Base-by-base conservation (phyloP, 2,888 invertebrate genomes). In the Aradus depressus region DNA sequence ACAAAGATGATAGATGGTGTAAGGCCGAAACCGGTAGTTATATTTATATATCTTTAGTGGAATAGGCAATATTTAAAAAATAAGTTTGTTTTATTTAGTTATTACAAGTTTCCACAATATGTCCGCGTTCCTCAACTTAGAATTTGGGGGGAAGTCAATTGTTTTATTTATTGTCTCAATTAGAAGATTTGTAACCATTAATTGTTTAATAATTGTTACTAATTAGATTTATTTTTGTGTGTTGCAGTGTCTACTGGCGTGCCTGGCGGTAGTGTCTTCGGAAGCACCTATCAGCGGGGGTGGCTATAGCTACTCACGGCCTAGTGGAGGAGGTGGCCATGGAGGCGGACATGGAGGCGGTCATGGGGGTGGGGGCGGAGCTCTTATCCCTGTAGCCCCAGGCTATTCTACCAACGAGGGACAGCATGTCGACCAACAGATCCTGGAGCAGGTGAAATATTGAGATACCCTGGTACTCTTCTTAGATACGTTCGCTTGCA, bases 391-490 rank as follows among this genome's bases (percentile, higher is more conserved):
- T 60, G 86, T 85, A 50, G 78, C 83, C 61, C 77, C 80, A 60
- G 87, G 87, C 60, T 79, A 77, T 72, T 83, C 84, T 68, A 84
- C 85, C 62, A 82, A 77, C 62, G 88, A 88, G 67, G 88, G 88
- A 57, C 84, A 84, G 63, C 77, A 81, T 68, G 85, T 88, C 60
- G 87, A 88, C 70, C 73, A 76, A 28, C 80, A 80, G 58, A 78
- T 88, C 60, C 75, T 88, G 59, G 87, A 88, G 64, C 55, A 59
- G 42, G 47, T n/a, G n/a, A n/a, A n/a, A n/a, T n/a, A n/a, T n/a
- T n/a, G 14, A 18, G 18, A 3, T 3, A 3, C 14, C 18, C 18
- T 16, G 18, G 14, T 16, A 34, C 18, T 34, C 4, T 34, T 4
- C 14, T 34, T 3, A 34, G 18, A 5, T 4, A 8, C 3, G 4